Conservation (phyloP, 2,888 invertebrate genomes). For the Torymus tubicola region DNA sequence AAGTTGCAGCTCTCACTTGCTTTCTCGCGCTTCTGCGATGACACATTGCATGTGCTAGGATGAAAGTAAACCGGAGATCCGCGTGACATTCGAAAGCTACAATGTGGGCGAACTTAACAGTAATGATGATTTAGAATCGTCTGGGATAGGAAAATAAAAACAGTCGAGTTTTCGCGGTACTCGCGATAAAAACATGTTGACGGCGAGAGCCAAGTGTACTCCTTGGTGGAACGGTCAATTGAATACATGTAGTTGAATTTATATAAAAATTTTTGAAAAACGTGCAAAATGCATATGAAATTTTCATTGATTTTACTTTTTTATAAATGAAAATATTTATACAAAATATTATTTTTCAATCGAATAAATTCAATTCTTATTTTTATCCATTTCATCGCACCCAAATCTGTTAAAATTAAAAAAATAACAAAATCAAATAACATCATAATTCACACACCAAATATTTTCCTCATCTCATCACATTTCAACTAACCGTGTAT, state of each 20-base stretch:
- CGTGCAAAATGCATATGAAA: too few species aligned
- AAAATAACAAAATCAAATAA: too few species aligned
- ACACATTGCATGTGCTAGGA: neutral
- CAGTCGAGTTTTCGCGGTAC: slow-evolving; percentile 9
- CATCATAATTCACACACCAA: too few species aligned
- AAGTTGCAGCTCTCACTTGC: neutral
- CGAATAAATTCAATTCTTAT: too few species aligned
- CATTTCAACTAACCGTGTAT: too few species aligned
- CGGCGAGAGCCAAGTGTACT: neutral
- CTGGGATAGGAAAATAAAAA: neutral
- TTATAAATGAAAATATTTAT: too few species aligned
- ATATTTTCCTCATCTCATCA: too few species aligned
- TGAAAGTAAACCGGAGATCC: slow-evolving; percentile 21
- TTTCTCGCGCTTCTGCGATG: neutral
- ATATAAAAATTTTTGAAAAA: too few species aligned
- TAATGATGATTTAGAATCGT: slow-evolving; percentile 2
- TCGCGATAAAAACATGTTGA: neutral
- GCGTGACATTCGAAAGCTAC: slow-evolving; percentile 20
- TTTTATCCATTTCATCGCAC: too few species aligned
- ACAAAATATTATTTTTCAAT: too few species aligned
- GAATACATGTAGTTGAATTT: neutral
- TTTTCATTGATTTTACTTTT: too few species aligned
- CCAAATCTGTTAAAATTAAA: too few species aligned
- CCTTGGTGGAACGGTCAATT: neutral
- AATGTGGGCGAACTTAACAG: neutral